Base-by-base conservation (phyloP, 2,888 invertebrate genomes). In the Ennomos fuscantarius region DNA sequence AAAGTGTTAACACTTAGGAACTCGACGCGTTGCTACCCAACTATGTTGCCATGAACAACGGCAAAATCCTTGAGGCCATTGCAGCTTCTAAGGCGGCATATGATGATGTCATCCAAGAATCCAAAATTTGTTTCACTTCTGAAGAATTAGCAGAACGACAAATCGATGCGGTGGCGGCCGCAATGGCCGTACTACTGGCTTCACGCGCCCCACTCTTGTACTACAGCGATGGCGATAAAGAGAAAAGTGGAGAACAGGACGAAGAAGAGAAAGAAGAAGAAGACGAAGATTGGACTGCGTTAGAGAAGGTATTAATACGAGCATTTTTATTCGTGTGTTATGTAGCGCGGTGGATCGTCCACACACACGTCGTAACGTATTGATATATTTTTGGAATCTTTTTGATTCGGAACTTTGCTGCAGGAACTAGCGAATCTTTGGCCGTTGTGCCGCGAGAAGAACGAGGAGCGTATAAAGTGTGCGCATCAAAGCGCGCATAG, bases 371-470 rank as follows among this genome's bases (percentile, higher is more conserved):
- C 24, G 24, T 24, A 24, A 24, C 0, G 24, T 24, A 24, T 24
- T 15, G 1, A 15, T 24, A 24, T 24, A 24, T 6, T 24, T 24
- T 24, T 24, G 24, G 24, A 3, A 24, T 24, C 24, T 24, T 24
- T 3, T 24, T 24, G 24, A 11, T 33, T 31, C 6, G 6, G 5
- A 31, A 32, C 15, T 15, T n/a, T 8, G 10, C 3, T 45, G 9
- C 42, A 64, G 64, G 61, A 61, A 1, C 36, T 64, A 40, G 34
- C 43, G 1, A 54, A 41, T 9, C 62, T 55, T 6, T 43, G 60
- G 9, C 47, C 60, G 8, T 57, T 60, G 10, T 45, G 70, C 42
- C 55, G 52, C 8, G 51, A 56, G 42, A 51, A 13, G 45, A 64
- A 61, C 24, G 33, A 37, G 42, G 54, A 48, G 33, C 59, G 54